Evolutionary conservation across 2,113 vertebrate genomes (phyloP).

Genomic region (Ardeotis arabs): DNA sequence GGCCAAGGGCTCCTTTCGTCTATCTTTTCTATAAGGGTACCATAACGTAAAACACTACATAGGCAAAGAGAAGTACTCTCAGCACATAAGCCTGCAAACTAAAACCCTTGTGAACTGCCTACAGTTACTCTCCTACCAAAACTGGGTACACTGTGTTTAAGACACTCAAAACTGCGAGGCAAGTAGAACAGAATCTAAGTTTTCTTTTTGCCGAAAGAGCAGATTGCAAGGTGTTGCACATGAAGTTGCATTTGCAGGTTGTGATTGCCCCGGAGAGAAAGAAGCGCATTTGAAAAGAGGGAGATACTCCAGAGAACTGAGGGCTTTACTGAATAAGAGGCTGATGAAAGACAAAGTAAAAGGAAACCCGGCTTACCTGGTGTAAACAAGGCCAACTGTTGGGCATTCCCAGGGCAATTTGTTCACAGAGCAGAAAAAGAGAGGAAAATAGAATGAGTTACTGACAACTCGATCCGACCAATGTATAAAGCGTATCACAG

Average conservation of each 20-base stretch:
- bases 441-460: constrained; percentile 19
- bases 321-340: constrained; percentile 60
- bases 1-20: background rate
- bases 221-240: background rate
- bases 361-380: constrained; percentile 84
- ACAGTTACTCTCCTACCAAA: background rate
- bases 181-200: background rate
- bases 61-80: background rate
- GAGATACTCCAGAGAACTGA: constrained; percentile 55
- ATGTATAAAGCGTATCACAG: background rate
- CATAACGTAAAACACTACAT: background rate
- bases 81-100: background rate
- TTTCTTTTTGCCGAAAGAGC: background rate
- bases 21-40: background rate
- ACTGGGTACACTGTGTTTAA: background rate
- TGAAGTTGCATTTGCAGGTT: background rate
- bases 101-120: background rate
- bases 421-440: constrained; percentile 39
- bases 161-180: background rate
- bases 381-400: constrained; percentile 97
- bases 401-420: constrained; percentile 65
- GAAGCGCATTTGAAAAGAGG: background rate
- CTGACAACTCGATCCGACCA: background rate
- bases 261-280: constrained; percentile 6
- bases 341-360: constrained; percentile 82